Evolutionary conservation across 2,888 invertebrate species (phyloP), one percentile per base, ranked within the genome.

Genomic region (Pantelozetes paolii): DNA sequence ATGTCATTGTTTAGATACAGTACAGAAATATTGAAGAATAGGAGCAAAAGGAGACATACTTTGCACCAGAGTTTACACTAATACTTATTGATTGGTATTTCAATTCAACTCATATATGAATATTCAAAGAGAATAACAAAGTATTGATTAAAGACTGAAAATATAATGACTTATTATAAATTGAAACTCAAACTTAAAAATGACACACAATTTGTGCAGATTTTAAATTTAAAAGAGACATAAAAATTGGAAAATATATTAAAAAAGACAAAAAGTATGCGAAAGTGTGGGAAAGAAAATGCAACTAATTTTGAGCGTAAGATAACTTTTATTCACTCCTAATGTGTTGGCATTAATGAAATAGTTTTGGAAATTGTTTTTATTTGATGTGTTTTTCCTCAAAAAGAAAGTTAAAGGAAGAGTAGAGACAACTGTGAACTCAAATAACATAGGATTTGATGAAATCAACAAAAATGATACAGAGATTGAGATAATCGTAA

Each of bases 181-280:
- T 45, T 18, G 15, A 45, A 45, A 45, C 18, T 45, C 11, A n/a
- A n/a, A n/a, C n/a, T n/a, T 45, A 45, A 3, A 57, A 26, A 45
- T 45, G 45, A 13, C 45, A 45, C 45, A 18, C 18, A 45, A 3
- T 45, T 45, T 45, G 11, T 45, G 45, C 18, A 18, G 45, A 9
- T 13, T 3, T 45, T 11, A 18, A 11, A 13, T 2, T 57, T 5
- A 57, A 3, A 57, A 18, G 11, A 6, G 36, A n/a, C n/a, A 36
- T 13, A 26, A 57, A 57, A 57, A 57, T 57, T 57, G 57, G 23
- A 57, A 28, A 26, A 57, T 45, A 45, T 45, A 45, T 40, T 40
- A 40, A 40, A 13, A 40, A 6, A 11, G 9, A 6, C 8, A 50
- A 50, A n/a, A 50, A 50, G n/a, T n/a, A n/a, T n/a, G n/a, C n/a